Percentiles rank a stretch among this genome's conserved stretches.
Conservation (phyloP, 2,797 vertebrate species). For the Sebastes nivosus region DNA sequence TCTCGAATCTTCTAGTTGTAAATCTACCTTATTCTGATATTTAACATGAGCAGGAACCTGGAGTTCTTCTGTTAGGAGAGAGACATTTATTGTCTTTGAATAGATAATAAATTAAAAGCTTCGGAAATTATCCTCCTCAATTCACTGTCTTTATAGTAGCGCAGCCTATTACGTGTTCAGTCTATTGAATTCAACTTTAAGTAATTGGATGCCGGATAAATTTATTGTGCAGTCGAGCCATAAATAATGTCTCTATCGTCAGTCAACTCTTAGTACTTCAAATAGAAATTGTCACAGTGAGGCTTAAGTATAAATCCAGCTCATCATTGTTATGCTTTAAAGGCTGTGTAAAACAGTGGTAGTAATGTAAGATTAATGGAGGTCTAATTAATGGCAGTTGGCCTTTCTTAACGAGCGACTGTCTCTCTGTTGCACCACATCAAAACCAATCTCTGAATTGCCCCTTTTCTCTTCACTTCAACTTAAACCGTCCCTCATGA, state of each 20-base stretch:
- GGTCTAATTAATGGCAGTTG: background rate
- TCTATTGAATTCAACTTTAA: slow-evolving; percentile 13
- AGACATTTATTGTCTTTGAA: background rate
- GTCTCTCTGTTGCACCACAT: background rate
- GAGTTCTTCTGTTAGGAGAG: background rate
- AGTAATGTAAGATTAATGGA: slow-evolving; percentile 10
- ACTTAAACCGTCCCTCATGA: background rate
- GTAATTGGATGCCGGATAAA: slow-evolving; percentile 9
- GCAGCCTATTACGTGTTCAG: background rate
- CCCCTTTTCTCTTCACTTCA: background rate
- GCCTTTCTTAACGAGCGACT: slow-evolving; percentile 5
- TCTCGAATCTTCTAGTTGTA: background rate
- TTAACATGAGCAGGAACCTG: background rate
- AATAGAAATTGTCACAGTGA: slow-evolving; percentile 6
- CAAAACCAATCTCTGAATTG: background rate
- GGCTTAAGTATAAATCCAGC: background rate
- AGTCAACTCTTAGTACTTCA: slow-evolving; percentile 1
- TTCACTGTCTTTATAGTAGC: background rate
- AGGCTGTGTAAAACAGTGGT: background rate
- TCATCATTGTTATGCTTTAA: background rate
- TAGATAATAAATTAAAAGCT: slow-evolving; percentile 9
- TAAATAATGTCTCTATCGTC: slow-evolving; percentile 13
- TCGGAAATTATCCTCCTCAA: background rate
- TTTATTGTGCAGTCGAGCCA: slow-evolving; percentile 10
- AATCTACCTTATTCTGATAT: background rate